A percentile compares a stretch with the other conserved stretches of the same genome.
phyloP scores from a whole-genome alignment of 2,888 invertebrate species.

The Hirtodrosophila alboralis region DNA sequence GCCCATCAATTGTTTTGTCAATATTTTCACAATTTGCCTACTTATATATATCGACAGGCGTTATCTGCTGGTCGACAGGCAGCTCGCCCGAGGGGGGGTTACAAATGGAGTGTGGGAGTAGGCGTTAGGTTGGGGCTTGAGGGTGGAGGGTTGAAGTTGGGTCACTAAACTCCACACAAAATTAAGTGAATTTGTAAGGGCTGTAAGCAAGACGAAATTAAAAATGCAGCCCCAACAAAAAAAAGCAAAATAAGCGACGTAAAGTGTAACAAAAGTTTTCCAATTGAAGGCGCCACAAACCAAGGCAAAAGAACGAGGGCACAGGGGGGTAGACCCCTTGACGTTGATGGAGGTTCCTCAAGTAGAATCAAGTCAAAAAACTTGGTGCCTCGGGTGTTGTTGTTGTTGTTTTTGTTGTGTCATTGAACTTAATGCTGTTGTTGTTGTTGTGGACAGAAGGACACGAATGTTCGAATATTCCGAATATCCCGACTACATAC shows the following conservation, averaged over 20 bases:
- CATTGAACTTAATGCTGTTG: constrained; percentile 74
- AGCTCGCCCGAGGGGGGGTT: too few species aligned
- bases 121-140: neutral
- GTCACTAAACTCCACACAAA: constrained; percentile 46
- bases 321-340: constrained; percentile 34
- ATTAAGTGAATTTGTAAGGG: constrained; percentile 36
- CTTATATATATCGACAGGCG: constrained; percentile 52
- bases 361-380: constrained; percentile 22
- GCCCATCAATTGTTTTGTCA: constrained; percentile 76
- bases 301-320: neutral
- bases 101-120: too few species aligned
- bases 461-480: constrained; percentile 19
- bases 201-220: constrained; percentile 23
- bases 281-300: constrained; percentile 50
- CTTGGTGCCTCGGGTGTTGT: constrained; percentile 37
- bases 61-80: constrained; percentile 36
- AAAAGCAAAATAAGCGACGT: too few species aligned
- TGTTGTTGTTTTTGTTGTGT: constrained; percentile 58
- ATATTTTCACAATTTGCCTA: constrained; percentile 73
- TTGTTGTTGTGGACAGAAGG: constrained; percentile 36
- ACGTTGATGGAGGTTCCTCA: constrained; percentile 69
- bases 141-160: constrained; percentile 24
- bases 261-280: constrained; percentile 74
- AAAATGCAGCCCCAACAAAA: constrained; percentile 39
- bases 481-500: too few species aligned